Base-by-base conservation (phyloP, 2,113 vertebrate species). In the Raja brachyura region DNA sequence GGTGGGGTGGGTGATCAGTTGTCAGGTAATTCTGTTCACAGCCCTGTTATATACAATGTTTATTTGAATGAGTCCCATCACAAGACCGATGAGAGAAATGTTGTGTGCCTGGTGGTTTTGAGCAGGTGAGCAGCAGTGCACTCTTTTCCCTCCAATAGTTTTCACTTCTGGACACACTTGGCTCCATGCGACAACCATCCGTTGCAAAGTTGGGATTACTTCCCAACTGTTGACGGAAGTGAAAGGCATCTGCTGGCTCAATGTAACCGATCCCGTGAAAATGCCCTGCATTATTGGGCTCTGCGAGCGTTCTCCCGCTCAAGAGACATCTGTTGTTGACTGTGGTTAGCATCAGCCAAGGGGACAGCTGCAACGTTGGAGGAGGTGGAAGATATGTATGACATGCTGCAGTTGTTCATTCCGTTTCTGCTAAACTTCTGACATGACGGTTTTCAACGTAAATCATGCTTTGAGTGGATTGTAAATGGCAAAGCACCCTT, bases 271-370 rank as follows among this genome's bases (percentile, higher is more conserved):
- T 92, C 18, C 90, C 25, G 6, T 88, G 83, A 61, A 88, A 88
- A 88, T 88, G 66, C 7, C 63, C 31, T 73, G 66, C 39, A 92
- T 92, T 74, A 66, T 63, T 18, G 39, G 22, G 54, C 66, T 92
- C 33, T 18, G 20, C 20, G 28, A 90, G 16, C 70, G 18, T 39
- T 90, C 61, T 90, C 63, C 33, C 14, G 31, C 63, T 9, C 25
- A 10, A 28, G 31, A n/a, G 93, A 95, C 96, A 97, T 96, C 96
- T 97, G 96, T 96, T 97, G 95, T 93, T 92, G 66, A 66, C 88
- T 73, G n/a, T 20, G 11, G 59, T 59, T 95, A 66, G 95, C 95
- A 94, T 85, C 94, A 93, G 93, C 90, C 93, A 94, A 94, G 93
- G 94, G 93, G 95, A 96, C 96, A 97, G 96, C 96, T 97, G 96